These are phyloP conservation scores for Petrocephalus zakoni DNA, from an alignment of 2,113 vertebrate species.

Conservation along the genomic window DNA sequence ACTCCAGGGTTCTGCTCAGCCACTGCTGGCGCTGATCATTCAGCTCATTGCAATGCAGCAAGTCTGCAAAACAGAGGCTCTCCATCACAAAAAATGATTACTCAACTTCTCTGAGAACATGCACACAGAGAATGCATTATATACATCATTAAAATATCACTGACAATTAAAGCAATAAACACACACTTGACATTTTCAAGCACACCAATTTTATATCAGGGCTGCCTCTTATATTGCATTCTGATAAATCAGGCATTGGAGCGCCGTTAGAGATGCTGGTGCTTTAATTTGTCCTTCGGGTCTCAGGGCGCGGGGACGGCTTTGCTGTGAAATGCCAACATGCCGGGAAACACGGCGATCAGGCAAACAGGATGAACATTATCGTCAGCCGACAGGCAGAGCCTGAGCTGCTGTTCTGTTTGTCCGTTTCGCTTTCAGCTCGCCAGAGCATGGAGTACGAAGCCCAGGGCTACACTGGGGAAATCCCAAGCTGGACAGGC, in stretches of 20 bases:
- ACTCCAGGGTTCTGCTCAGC: constrained; percentile 62
- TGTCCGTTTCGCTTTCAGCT: constrained; percentile 3
- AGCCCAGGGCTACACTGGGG: background rate
- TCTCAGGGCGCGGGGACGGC: background rate
- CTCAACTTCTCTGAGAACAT: too few relatives aligned
- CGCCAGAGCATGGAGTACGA: background rate
- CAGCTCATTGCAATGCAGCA: constrained; percentile 64
- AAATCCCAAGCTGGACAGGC: background rate
- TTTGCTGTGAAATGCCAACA: background rate
- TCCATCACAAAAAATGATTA: background rate
- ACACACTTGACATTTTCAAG: background rate
- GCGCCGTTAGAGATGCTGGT: background rate
- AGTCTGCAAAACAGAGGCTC: constrained; percentile 48
- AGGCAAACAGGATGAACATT: background rate
- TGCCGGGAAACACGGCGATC: background rate
- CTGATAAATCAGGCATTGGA: background rate
- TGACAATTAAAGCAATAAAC: background rate
- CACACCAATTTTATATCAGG: background rate
- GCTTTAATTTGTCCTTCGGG: background rate
- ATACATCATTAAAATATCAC: background rate
- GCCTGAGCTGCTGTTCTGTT: background rate
- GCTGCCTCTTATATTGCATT: background rate
- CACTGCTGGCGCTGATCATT: constrained; percentile 52
- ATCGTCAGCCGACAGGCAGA: constrained; percentile 5
- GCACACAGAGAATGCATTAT: background rate